phyloP scores from a whole-genome alignment of 2,888 invertebrate species.

The Drosophila mayaguana region DNA sequence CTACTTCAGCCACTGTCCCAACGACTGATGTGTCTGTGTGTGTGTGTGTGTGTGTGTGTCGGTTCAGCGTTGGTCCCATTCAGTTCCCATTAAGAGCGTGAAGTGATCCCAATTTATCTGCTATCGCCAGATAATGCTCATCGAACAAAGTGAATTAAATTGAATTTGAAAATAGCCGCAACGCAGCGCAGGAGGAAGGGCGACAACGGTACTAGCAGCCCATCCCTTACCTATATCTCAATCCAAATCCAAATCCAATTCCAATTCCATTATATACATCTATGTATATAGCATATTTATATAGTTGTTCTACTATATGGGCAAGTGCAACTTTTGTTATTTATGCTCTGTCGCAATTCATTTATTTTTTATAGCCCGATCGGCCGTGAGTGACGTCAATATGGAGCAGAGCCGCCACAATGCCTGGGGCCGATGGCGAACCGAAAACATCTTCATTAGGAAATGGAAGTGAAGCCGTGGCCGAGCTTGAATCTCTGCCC shows the following conservation, averaged over 20 bases:
- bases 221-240: background rate
- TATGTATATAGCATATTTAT: slow-evolving; percentile 18
- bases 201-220: background rate
- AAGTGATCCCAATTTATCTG: slow-evolving; percentile 85
- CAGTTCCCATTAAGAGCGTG: slow-evolving; percentile 84
- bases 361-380: slow-evolving; percentile 60
- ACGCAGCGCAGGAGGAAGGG: background rate
- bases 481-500: slow-evolving; percentile 14
- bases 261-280: slow-evolving; percentile 19
- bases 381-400: slow-evolving; percentile 59
- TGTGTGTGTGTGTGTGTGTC: slow-evolving; percentile 4
- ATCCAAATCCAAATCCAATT: slow-evolving; percentile 4
- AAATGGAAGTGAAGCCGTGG: slow-evolving; percentile 38
- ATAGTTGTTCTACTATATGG: slow-evolving; percentile 2
- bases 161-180: slow-evolving; percentile 82
- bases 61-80: slow-evolving; percentile 19
- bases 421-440: slow-evolving; percentile 46
- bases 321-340: slow-evolving; percentile 55
- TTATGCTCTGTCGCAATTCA: slow-evolving; percentile 66
- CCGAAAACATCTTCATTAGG: slow-evolving; percentile 76
- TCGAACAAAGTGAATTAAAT: slow-evolving; percentile 85
- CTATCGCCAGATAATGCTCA: slow-evolving; percentile 85
- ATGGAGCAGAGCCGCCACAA: slow-evolving; percentile 15
- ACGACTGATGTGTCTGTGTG: background rate
- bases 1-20: slow-evolving; percentile 74